Percentiles rank a stretch among this genome's conserved stretches.
Conservation (phyloP, 2,113 vertebrate genomes). For the Engraulis encrasicolus region DNA sequence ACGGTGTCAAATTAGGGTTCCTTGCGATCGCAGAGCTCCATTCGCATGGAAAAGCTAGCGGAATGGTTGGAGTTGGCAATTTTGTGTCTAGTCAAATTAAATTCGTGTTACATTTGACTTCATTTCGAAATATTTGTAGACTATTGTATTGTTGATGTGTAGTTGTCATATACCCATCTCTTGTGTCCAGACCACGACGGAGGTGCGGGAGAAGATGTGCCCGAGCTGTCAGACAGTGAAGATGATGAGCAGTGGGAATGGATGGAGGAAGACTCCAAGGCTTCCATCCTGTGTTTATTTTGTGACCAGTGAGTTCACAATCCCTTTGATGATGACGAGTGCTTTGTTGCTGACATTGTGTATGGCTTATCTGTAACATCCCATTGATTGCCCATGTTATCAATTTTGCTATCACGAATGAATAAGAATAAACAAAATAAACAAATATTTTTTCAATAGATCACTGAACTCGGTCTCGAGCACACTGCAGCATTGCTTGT, state of each 20-base stretch:
- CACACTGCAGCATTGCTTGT: conserved; percentile 83
- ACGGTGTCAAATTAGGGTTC: background rate
- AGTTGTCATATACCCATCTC: background rate
- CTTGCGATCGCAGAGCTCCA: background rate
- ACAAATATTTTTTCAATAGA: conserved; percentile 61
- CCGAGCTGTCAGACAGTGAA: conserved; percentile 77
- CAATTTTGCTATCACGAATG: no score
- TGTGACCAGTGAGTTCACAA: conserved; percentile 81
- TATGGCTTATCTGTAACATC: no score
- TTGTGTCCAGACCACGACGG: conserved; percentile 37
- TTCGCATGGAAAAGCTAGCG: background rate
- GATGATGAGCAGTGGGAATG: conserved; percentile 81
- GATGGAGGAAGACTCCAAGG: conserved; percentile 61
- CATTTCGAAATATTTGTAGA: no score
- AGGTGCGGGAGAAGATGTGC: conserved; percentile 66
- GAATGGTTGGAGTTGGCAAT: background rate
- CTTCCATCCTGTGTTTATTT: conserved; percentile 82
- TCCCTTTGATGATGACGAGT: background rate
- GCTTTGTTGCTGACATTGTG: background rate
- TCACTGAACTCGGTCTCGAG: conserved; percentile 76
- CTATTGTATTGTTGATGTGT: background rate
- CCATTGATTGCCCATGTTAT: no score
- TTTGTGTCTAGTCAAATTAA: background rate
- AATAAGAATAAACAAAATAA: no score
- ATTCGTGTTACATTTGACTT: no score